These are phyloP conservation scores for Gerris buenoi DNA, from an alignment of 1,140 invertebrate species.

Conservation along the genomic window DNA sequence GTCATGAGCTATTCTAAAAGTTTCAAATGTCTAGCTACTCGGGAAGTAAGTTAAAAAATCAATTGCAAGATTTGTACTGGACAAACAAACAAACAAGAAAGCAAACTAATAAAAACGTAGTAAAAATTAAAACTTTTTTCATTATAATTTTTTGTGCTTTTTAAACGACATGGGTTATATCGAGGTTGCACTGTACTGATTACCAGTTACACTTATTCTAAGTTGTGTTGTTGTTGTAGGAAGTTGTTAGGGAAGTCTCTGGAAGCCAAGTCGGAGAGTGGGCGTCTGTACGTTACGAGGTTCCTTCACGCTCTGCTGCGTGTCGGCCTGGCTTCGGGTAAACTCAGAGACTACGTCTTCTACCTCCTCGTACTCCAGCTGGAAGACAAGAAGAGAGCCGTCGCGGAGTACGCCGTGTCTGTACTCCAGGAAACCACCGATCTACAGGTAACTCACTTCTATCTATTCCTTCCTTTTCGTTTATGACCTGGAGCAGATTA, in stretches of 20 bases:
- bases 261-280: slow-evolving; percentile 47
- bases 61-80: too few species aligned
- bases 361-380: slow-evolving; percentile 65
- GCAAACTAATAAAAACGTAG: too few species aligned
- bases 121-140: too few species aligned
- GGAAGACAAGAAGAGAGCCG: slow-evolving; percentile 55
- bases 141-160: too few species aligned
- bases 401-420: slow-evolving; percentile 60
- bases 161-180: too few species aligned
- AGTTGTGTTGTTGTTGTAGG: too few species aligned
- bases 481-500: not conserved
- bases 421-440: slow-evolving; percentile 86
- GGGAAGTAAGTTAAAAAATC: too few species aligned
- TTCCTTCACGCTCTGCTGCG: slow-evolving; percentile 73
- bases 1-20: too few species aligned
- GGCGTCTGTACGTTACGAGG: slow-evolving; percentile 75
- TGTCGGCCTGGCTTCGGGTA: slow-evolving; percentile 37
- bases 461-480: not conserved
- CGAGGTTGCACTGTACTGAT: too few species aligned
- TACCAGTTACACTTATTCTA: too few species aligned
- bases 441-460: slow-evolving; percentile 50
- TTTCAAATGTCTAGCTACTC: too few species aligned
- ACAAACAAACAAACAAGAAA: too few species aligned
- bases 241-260: slow-evolving; percentile 53
- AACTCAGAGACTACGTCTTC: slow-evolving; percentile 58